Evolutionary conservation across 2,797 vertebrate genomes (phyloP).

Genomic region (Muscicapa comitata): DNA sequence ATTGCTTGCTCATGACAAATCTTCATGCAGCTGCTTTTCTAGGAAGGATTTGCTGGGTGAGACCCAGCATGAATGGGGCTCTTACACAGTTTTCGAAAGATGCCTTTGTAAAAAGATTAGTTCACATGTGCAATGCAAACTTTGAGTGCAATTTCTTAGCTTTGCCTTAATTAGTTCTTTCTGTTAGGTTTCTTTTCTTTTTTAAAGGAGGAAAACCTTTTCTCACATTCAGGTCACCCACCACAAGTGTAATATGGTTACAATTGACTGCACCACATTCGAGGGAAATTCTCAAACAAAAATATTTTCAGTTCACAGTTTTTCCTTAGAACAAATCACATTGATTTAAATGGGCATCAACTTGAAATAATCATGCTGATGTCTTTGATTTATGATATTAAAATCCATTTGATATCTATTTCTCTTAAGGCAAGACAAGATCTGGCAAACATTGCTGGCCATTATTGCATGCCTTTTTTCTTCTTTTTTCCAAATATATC

Average conservation of each 20-base stretch:
- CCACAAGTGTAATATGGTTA: background rate
- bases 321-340: background rate
- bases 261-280: background rate
- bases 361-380: background rate
- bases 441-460: background rate
- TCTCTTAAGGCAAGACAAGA: background rate
- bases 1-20: slow-evolving; percentile 40
- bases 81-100: slow-evolving; percentile 17
- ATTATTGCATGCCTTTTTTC: background rate
- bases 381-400: background rate
- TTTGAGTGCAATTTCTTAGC: slow-evolving; percentile 42
- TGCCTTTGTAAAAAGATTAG: slow-evolving; percentile 59
- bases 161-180: slow-evolving; percentile 66
- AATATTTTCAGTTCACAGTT: background rate
- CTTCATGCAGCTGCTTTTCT: slow-evolving; percentile 11
- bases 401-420: background rate
- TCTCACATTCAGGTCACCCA: slow-evolving; percentile 22
- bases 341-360: background rate
- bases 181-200: background rate
- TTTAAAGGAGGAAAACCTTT: background rate
- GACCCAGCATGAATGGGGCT: background rate
- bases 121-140: slow-evolving; percentile 59
- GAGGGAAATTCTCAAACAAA: slow-evolving; percentile 10
- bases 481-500: background rate
- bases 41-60: slow-evolving; percentile 39